phyloP scores from a whole-genome alignment of 2,888 invertebrate genomes.

The Sminthurinus aureus region DNA sequence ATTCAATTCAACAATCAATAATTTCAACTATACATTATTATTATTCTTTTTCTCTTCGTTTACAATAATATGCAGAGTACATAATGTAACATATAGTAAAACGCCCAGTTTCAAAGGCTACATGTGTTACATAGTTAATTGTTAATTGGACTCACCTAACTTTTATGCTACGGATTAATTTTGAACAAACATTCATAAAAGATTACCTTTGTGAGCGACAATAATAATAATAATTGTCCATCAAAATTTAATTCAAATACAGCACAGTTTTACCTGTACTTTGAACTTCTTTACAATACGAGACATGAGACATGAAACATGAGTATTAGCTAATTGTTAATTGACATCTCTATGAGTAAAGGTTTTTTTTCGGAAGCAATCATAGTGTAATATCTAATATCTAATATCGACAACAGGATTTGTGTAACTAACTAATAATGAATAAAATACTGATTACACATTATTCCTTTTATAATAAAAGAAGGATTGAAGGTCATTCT shows the following conservation, averaged over 20 bases:
- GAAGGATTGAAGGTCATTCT: neutral
- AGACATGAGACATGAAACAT: no score
- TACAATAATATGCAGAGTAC: no score
- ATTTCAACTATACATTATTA: no score
- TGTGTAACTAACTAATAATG: no score
- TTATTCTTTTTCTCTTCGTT: no score
- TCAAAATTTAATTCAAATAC: neutral
- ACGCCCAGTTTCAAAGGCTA: constrained; percentile 1
- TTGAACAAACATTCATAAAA: neutral
- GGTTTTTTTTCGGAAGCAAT: neutral
- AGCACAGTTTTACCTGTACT: neutral
- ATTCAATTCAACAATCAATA: no score
- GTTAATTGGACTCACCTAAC: neutral
- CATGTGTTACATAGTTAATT: neutral
- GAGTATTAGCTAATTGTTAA: neutral
- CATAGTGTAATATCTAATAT: no score
- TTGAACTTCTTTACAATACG: neutral
- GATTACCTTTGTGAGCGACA: neutral
- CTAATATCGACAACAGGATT: no score
- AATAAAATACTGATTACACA: no score
- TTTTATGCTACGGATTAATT: neutral
- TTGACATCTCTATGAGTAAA: neutral
- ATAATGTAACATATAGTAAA: neutral
- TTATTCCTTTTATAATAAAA: neutral
- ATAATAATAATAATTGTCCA: no score